Conservation (phyloP, 2,113 vertebrate species). For the Gymnorhina tibicen region DNA sequence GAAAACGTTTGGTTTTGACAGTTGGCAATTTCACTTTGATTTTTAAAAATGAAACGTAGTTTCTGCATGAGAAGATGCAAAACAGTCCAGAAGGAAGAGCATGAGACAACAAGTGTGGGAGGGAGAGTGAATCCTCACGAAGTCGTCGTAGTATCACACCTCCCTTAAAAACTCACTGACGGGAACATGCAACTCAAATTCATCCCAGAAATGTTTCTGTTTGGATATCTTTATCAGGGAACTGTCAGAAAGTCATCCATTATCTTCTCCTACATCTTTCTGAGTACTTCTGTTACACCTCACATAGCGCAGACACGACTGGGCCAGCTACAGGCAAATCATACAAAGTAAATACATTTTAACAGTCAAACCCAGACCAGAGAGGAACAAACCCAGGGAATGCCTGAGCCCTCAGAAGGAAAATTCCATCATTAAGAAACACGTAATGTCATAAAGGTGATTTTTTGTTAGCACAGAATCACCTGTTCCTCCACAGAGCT, state of each 20-base stretch:
- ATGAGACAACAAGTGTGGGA: neutral
- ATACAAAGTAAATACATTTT: neutral
- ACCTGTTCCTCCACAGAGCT: neutral
- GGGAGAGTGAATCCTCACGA: neutral
- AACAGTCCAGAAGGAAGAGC: neutral
- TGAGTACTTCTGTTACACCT: neutral
- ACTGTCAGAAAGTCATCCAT: neutral
- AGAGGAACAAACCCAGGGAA: neutral
- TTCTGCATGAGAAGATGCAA: neutral
- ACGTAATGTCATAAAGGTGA: neutral
- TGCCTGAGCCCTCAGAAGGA: neutral
- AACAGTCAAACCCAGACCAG: neutral
- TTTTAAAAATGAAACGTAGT: neutral
- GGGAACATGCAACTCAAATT: neutral
- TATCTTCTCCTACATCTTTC: neutral
- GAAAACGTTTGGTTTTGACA: neutral
- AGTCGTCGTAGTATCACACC: neutral
- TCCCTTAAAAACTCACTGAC: neutral
- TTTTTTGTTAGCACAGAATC: neutral
- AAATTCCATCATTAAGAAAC: neutral
- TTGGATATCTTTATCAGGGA: neutral
- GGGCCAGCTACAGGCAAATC: neutral
- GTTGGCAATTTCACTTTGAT: neutral
- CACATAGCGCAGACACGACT: rapidly evolving
- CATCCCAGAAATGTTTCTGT: neutral